Evolutionary conservation across 2,888 invertebrate genomes (phyloP), one percentile per base, ranked within the genome.

Genomic region (Hybos culiciformis): DNA sequence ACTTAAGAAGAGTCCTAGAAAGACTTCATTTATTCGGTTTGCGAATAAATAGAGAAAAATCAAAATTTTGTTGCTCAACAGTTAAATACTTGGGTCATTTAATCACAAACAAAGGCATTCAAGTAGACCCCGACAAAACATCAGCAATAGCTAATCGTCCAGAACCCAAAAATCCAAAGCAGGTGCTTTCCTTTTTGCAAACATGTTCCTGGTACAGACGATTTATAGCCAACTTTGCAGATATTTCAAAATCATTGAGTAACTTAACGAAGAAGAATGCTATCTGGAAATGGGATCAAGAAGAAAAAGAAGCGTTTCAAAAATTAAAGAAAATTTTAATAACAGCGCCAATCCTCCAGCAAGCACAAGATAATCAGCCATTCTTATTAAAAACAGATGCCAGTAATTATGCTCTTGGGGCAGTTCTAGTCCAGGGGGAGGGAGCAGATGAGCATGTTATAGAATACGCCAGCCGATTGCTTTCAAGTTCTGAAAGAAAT

Each of bases 401-500:
- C 0, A 59, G 57, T 31, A 46, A 42, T 39, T 56, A 55, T 24
- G 54, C 55, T 8, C 21, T n/a, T n/a, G n/a, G n/a, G n/a, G n/a
- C n/a, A n/a, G n/a, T n/a, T n/a, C n/a, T n/a, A n/a, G n/a, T n/a
- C 11, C 51, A 49, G 47, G 49, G 48, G 47, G 49, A 52, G 49
- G 41, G 41, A 4, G 14, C 37, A 6, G 39, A 49, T 8, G 53
- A 56, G 44, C 49, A 49, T 33, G 52, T 50, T 29, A 52, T 57
- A 3, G 54, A 56, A 32, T 59, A 55, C 41, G 53, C 54, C 1
- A 55, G 52, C 37, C 39, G 57, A 8, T 39, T 57, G 2, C 19
- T 57, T 15, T 51, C 45, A 3, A 7, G 38, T 11, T 52, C 58
- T 4, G 63, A 69, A 48, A 44, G 46, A 1, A 65, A 63, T 24